These are phyloP conservation scores for Troides oblongomaculatus DNA, from an alignment of 2,888 invertebrate species.

Conservation along the genomic window DNA sequence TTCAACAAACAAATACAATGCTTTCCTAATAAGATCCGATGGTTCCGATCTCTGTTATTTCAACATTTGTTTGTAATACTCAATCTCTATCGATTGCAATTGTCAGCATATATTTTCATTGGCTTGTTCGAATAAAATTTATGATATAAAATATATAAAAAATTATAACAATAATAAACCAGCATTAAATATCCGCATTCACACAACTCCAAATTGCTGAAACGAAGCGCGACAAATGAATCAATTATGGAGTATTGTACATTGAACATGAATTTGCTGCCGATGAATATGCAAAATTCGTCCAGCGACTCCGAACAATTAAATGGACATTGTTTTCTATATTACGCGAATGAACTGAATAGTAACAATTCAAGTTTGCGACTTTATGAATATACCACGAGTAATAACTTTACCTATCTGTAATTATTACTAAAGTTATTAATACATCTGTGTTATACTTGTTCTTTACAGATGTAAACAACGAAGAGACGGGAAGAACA, in stretches of 20 bases:
- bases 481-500: too few species aligned
- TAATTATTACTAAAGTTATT: too few species aligned
- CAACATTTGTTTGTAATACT: too few species aligned
- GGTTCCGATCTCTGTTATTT: background rate
- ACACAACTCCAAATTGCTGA: constrained; percentile 13
- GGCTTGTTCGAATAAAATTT: background rate
- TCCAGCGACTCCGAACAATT: constrained; percentile 6
- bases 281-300: constrained; percentile 68
- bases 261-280: constrained; percentile 69
- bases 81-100: too few species aligned
- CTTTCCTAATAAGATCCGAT: too few species aligned
- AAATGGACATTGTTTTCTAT: constrained; percentile 8
- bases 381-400: background rate
- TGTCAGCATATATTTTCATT: too few species aligned
- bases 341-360: background rate
- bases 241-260: constrained; percentile 44
- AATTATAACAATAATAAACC: background rate
- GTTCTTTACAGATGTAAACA: too few species aligned
- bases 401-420: background rate
- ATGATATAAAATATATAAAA: background rate
- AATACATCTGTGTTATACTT: too few species aligned
- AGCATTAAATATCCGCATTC: background rate
- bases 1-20: background rate
- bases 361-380: background rate
- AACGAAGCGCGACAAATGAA: constrained; percentile 58